phyloP scores from a whole-genome alignment of 2,888 invertebrate species.

The Willowsia nigromaculata region DNA sequence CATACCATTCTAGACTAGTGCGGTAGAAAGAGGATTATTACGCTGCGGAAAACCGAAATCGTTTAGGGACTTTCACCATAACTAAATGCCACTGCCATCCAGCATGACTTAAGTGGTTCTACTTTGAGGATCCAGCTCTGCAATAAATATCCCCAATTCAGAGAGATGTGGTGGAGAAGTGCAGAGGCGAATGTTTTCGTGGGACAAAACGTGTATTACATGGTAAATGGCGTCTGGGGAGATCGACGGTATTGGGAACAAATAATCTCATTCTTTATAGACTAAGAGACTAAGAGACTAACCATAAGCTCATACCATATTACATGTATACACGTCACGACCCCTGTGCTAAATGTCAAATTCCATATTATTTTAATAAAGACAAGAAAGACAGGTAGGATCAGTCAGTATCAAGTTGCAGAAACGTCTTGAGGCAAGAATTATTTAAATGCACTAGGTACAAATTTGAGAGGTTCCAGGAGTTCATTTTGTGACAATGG shows the following conservation, averaged over 20 bases:
- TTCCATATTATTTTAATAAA: too few species aligned
- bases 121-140: neutral
- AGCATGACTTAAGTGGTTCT: neutral
- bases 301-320: too few species aligned
- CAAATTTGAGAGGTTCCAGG: too few species aligned
- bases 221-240: neutral
- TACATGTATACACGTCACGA: too few species aligned
- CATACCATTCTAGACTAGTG: neutral
- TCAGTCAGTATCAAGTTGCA: too few species aligned
- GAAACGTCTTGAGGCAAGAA: too few species aligned
- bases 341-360: neutral
- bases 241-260: neutral
- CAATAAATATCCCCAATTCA: neutral
- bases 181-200: neutral
- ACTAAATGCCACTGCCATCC: constrained; percentile 2
- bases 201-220: neutral
- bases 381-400: too few species aligned
- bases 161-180: neutral
- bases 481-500: neutral
- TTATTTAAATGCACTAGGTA: too few species aligned
- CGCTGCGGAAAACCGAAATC: neutral
- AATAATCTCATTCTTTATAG: too few species aligned
- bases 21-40: neutral
- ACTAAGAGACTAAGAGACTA: too few species aligned
- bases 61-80: constrained; percentile 1